phyloP scores from a whole-genome alignment of 1,140 invertebrate species.

The Adoxophyes honmai region DNA sequence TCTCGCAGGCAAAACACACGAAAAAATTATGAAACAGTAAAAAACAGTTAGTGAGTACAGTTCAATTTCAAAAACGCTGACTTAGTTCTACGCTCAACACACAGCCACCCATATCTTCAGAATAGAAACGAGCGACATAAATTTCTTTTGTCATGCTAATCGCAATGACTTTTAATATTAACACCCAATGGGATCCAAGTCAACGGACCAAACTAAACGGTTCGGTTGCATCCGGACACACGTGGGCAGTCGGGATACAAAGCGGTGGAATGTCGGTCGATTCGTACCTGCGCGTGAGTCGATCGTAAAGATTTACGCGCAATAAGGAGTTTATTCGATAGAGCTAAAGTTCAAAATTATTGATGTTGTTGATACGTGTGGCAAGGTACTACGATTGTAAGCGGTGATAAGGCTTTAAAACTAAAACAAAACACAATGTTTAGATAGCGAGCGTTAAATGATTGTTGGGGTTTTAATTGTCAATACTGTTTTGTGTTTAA shows the following conservation, averaged over 20 bases:
- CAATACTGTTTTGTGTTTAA: no score
- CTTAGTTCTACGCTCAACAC: no score
- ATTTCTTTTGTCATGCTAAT: slow-evolving; percentile 19
- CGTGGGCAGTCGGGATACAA: slow-evolving; percentile 48
- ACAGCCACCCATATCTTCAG: background rate
- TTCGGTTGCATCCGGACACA: slow-evolving; percentile 47
- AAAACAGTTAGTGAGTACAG: no score
- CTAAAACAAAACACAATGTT: slow-evolving; percentile 4
- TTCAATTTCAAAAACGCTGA: no score
- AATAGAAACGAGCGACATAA: background rate
- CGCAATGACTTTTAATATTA: slow-evolving; percentile 19
- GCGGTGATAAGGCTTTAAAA: background rate
- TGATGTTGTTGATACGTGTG: no score
- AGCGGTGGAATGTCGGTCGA: slow-evolving; percentile 46
- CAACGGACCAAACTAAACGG: slow-evolving; percentile 23
- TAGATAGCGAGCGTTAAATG: background rate
- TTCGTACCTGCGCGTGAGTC: slow-evolving; percentile 30
- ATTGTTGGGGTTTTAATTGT: no score
- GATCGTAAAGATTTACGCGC: background rate
- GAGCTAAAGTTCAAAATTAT: background rate
- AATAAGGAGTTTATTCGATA: background rate
- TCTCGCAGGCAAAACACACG: no score
- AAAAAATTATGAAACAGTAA: no score
- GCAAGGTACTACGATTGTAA: background rate
- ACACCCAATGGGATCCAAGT: slow-evolving; percentile 22